These are phyloP conservation scores for Notothenia rossii DNA, from an alignment of 2,113 vertebrate species.

Conservation along the genomic window DNA sequence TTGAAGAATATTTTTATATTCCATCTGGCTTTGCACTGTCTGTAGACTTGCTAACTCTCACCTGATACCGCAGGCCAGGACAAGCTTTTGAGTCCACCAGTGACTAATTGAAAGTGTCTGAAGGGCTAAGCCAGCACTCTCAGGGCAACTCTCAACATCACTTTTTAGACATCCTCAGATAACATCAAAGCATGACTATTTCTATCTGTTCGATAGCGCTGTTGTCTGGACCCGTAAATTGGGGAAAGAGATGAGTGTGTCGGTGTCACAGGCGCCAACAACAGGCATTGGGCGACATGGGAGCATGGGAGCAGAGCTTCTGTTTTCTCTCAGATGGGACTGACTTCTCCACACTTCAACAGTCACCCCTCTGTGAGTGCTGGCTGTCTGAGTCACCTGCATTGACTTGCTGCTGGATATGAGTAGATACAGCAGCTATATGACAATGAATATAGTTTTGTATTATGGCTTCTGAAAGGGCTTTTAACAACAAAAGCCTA, in stretches of 20 bases:
- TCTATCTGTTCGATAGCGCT: conserved; percentile 70
- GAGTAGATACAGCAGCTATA: conserved; percentile 29
- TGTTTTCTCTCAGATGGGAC: conserved; percentile 75
- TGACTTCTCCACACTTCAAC: conserved; percentile 67
- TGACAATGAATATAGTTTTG: background rate
- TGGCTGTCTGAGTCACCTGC: conserved; percentile 48
- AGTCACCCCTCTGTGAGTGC: conserved; percentile 57
- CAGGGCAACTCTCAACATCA: conserved; percentile 49
- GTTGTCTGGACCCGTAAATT: conserved; percentile 29
- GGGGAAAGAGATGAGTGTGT: conserved; percentile 67
- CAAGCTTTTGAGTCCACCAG: conserved; percentile 32
- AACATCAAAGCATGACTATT: conserved; percentile 80
- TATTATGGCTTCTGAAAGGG: too few relatives aligned
- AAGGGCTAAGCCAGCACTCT: conserved; percentile 45
- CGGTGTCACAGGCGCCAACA: conserved; percentile 61
- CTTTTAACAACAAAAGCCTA: background rate
- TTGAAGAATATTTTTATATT: conserved; percentile 35
- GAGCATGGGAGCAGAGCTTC: conserved; percentile 48
- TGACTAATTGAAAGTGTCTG: conserved; percentile 58
- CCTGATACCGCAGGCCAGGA: conserved; percentile 48
- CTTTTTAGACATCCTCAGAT: conserved; percentile 53
- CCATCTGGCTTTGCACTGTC: conserved; percentile 17
- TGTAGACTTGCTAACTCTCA: conserved; percentile 31
- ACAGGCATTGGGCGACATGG: conserved; percentile 62
- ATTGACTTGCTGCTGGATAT: conserved; percentile 41